Percentiles rank a stretch among this genome's conserved stretches.
These are phyloP conservation scores for Tapirus terrestris DNA, from an alignment of 2,113 vertebrate species.

Conservation along the genomic window DNA sequence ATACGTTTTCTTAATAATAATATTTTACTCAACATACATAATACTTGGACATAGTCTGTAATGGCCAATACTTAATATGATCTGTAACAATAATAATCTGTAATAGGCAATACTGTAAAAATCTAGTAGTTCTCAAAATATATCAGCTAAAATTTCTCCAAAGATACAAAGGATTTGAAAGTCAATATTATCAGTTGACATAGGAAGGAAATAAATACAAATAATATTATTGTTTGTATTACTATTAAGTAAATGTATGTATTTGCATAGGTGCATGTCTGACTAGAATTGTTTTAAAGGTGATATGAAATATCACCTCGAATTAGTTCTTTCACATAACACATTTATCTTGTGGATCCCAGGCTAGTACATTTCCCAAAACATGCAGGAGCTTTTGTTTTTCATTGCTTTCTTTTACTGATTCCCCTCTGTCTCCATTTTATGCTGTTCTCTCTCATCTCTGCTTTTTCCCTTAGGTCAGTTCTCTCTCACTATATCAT, in stretches of 20 bases:
- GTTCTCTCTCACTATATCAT: not conserved
- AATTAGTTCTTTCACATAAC: not conserved
- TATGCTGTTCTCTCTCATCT: not conserved
- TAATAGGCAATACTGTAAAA: not conserved
- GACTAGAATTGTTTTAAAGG: not conserved
- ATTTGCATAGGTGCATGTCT: not conserved
- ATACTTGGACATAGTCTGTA: not conserved
- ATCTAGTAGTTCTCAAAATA: not conserved
- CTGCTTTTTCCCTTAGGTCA: not conserved
- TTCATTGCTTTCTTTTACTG: not conserved
- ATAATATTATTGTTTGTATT: no score
- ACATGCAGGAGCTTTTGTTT: not conserved
- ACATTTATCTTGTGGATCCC: not conserved
- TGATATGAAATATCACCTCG: not conserved
- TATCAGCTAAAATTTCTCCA: not conserved
- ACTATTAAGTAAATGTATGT: not conserved
- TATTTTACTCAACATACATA: conserved; percentile 2
- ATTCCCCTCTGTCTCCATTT: not conserved
- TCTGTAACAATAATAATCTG: not conserved
- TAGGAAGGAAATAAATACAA: no score
- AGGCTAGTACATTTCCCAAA: not conserved
- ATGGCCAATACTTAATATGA: not conserved
- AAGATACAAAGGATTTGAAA: not conserved
- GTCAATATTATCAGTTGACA: not conserved
- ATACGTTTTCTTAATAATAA: conserved; percentile 1